Percentiles rank a stretch among this genome's conserved stretches.
phyloP scores from a whole-genome alignment of 2,888 invertebrate species.

The Pharmacophagus antenor region DNA sequence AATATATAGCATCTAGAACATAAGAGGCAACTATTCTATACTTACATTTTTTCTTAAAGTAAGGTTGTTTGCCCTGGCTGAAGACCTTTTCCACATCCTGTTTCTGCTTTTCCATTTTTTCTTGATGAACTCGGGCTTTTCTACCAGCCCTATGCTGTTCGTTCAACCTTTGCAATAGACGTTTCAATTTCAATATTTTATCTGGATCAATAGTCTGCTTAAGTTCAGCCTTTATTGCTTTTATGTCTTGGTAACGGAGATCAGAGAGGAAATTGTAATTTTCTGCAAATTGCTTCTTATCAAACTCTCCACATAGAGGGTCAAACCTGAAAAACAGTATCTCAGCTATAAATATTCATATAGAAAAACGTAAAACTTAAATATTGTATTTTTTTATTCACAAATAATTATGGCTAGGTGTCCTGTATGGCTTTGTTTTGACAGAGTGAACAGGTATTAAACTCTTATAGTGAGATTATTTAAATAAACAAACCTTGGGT shows the following conservation, averaged over 20 bases:
- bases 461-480: too few species aligned
- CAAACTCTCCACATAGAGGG: constrained; percentile 89
- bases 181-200: constrained; percentile 83
- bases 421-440: too few species aligned
- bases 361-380: background rate
- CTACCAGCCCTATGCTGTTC: constrained; percentile 87
- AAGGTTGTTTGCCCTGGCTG: constrained; percentile 85
- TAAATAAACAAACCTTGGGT: constrained; percentile 82
- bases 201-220: constrained; percentile 82
- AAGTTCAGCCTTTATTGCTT: constrained; percentile 82
- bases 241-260: constrained; percentile 86
- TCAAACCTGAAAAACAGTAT: constrained; percentile 84
- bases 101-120: constrained; percentile 77
- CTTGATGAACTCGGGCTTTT: constrained; percentile 77
- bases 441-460: too few species aligned
- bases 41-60: constrained; percentile 80
- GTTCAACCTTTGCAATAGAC: constrained; percentile 86
- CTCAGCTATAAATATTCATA: too few species aligned
- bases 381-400: too few species aligned
- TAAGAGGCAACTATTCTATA: background rate
- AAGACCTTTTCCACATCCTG: constrained; percentile 75
- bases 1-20: background rate
- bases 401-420: too few species aligned
- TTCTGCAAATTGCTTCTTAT: constrained; percentile 86
- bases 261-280: constrained; percentile 90